Conservation (phyloP, 2,113 vertebrate genomes). For the Dolichotis patagonum region DNA sequence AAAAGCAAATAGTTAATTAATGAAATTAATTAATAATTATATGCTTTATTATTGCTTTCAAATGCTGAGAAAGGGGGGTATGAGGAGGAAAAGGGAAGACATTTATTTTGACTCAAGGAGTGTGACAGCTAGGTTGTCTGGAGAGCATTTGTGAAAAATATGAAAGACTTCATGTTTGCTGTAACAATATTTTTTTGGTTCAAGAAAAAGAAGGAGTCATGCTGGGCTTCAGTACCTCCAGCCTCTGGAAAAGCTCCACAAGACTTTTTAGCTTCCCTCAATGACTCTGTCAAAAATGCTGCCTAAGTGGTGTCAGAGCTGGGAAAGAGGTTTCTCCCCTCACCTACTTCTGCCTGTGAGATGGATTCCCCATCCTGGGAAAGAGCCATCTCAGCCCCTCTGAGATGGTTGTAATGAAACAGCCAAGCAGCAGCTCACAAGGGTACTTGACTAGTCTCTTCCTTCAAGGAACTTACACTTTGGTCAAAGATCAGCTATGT, state of each 20-base stretch:
- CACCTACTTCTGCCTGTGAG: background rate
- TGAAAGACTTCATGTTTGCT: conserved; percentile 66
- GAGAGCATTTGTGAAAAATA: conserved; percentile 53
- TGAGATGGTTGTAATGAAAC: background rate
- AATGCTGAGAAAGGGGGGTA: background rate
- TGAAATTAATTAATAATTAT: background rate
- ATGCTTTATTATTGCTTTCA: conserved; percentile 24
- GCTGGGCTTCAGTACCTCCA: conserved; percentile 37
- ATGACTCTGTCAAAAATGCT: background rate
- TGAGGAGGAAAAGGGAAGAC: conserved; percentile 31
- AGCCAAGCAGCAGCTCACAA: background rate
- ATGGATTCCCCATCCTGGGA: background rate
- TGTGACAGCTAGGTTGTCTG: conserved; percentile 52
- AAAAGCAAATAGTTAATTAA: background rate
- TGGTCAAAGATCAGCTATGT: background rate
- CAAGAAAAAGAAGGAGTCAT: conserved; percentile 19
- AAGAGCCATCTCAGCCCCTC: background rate
- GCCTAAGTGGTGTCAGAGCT: background rate
- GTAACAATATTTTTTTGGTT: conserved; percentile 77
- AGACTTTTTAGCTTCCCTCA: background rate
- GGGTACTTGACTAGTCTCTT: background rate
- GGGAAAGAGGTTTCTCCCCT: background rate
- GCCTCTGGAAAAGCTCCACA: conserved; percentile 34
- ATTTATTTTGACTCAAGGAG: conserved; percentile 66
- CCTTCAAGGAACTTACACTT: background rate